Conservation (phyloP, 2,797 vertebrate species). For the Cyclura pinguis region DNA sequence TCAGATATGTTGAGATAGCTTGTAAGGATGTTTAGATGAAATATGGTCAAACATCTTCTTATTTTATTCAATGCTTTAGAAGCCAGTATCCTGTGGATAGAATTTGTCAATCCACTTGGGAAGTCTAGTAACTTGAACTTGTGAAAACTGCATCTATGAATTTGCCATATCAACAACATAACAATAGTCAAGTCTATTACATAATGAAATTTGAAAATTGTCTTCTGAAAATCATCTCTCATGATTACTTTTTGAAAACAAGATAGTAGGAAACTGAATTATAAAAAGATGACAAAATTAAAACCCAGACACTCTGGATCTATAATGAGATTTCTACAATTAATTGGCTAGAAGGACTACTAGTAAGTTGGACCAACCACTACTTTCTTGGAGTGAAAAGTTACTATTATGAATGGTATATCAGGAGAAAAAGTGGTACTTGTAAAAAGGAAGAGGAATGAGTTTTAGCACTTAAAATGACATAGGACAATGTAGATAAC, state of each 20-base stretch:
- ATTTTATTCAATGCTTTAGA: not conserved
- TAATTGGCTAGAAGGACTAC: conserved; percentile 10
- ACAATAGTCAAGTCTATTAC: not conserved
- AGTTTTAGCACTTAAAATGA: not conserved
- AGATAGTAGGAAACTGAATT: not conserved
- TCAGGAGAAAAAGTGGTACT: not conserved
- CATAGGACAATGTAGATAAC: not conserved
- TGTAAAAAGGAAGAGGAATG: not conserved
- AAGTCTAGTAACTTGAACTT: not conserved
- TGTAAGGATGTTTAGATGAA: not conserved
- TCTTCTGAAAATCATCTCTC: not conserved
- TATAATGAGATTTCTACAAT: conserved; percentile 14
- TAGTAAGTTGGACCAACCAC: not conserved
- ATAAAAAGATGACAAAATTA: not conserved
- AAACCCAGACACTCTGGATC: not conserved
- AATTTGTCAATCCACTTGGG: not conserved
- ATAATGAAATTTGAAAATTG: not conserved
- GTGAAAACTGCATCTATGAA: not conserved
- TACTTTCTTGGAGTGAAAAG: conserved; percentile 4
- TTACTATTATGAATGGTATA: not conserved
- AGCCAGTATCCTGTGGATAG: not conserved
- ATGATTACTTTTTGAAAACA: not conserved
- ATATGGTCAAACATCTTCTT: not conserved
- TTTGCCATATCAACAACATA: not conserved
- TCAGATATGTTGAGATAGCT: not conserved